Evolutionary conservation across 2,113 vertebrate genomes (phyloP), one percentile per base, ranked within the genome.

Genomic region (Ondatra zibethicus): DNA sequence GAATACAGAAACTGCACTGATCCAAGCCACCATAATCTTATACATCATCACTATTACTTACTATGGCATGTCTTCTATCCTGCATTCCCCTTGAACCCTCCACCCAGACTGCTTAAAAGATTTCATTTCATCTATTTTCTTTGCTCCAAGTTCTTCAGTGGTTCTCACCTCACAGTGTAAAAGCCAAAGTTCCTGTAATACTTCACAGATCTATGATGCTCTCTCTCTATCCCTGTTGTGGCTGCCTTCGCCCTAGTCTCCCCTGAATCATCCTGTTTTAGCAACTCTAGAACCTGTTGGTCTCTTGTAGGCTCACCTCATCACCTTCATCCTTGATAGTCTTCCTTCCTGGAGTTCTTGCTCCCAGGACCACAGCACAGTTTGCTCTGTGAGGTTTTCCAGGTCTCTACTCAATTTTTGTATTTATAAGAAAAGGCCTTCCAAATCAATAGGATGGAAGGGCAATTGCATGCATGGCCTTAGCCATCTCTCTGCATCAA

Each of bases 1-100:
- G 58, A 92, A 78, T 55, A 88, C 3, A 95, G 91, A 91, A 92
- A 93, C 80, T 78, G 33, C 17, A 80, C 39, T 89, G 68, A 36
- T 82, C 63, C 17, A 88, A 63, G 17, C 77, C n/a, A 73, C 31
- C 4, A 2, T 52, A 33, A 55, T 61, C 47, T 52, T 73, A 66
- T 29, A 36, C 29, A 75, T 63, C 73, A 29, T 16, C 36, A 3
- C 58, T 75, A 17, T 52, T 89, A 50, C 47, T 36, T 86, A 72
- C 87, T 70, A 17, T 47, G 58, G 8, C 23, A 39, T 70, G 33
- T 36, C 55, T 75, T 52, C 70, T 63, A 47, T 36, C 33, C 31
- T n/a, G 33, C 36, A 27, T 39, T 76, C 0, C 66, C 23, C 75
- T 61, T 31, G 58, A 10, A 10, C 31, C 12, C 29, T 75, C 47